Conservation (phyloP, 2,113 vertebrate genomes). For the Misgurnus mizolepis region DNA sequence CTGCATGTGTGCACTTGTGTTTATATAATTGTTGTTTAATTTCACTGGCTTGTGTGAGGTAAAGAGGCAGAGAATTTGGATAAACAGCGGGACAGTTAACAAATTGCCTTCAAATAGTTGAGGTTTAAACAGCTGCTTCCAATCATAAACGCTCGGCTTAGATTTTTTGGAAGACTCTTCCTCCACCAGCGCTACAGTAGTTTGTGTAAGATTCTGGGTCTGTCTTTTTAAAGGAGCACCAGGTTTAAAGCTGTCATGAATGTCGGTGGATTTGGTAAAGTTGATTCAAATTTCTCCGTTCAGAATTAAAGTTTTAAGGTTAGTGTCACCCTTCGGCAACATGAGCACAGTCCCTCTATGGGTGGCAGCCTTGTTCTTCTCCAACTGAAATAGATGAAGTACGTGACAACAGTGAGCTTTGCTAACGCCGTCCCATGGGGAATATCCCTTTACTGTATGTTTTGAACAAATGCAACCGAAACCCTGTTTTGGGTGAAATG, state of each 20-base stretch:
- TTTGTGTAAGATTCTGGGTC: neutral
- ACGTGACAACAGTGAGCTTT: constrained; percentile 21
- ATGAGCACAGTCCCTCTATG: constrained; percentile 12
- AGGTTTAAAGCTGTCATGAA: neutral
- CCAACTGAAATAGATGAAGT: neutral
- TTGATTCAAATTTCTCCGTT: neutral
- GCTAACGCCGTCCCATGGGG: constrained; percentile 16
- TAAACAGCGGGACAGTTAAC: constrained; percentile 75
- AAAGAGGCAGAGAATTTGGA: constrained; percentile 64
- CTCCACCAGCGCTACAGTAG: neutral
- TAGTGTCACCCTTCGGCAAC: neutral
- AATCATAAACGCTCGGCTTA: constrained; percentile 57
- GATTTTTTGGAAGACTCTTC: neutral
- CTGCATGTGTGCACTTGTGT: constrained; percentile 11
- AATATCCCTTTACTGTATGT: constrained; percentile 23
- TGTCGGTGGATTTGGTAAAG: neutral
- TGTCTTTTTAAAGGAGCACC: neutral
- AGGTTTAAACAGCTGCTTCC: constrained; percentile 76
- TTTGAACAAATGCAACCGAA: constrained; percentile 30
- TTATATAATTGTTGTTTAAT: constrained; percentile 65
- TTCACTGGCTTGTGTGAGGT: constrained; percentile 67
- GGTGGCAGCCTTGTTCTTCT: constrained; percentile 38
- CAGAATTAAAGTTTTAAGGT: neutral
- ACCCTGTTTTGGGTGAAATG: constrained; percentile 15
- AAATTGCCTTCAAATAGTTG: constrained; percentile 71